Base-by-base conservation (phyloP, 2,113 vertebrate genomes). In the Neomonachus schauinslandi region DNA sequence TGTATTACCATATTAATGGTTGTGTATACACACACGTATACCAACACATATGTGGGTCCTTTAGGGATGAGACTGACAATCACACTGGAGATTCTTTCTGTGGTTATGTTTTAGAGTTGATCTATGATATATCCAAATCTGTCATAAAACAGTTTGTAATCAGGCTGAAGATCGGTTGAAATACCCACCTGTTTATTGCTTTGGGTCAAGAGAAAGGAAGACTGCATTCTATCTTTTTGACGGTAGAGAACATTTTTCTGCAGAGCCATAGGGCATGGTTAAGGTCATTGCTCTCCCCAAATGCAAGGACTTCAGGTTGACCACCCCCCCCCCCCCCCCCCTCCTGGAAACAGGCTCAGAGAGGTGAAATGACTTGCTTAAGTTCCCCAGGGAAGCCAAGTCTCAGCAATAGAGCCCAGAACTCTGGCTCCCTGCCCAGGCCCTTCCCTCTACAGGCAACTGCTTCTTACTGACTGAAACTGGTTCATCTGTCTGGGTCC, bases 271-370 rank as follows among this genome's bases (percentile, higher is more conserved):
- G 26, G 85, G 49, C n/a, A 36, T 36, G 61, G 46, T 69, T 18
- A 91, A 77, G 13, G 9, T 26, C 39, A 88, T 2, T 65, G 33
- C 33, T 77, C 1, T 86, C 42, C 33, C 39, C 7, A 65, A 53
- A 53, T 24, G 26, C 1, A n/a, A 84, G 15, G 51, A 88, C 46
- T 57, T 69, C 4, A 24, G 77, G 33, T 12, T 69, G 24, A 59
- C 26, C n/a, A 59, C 22, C 31, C 63, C 39, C 31, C 22, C 16
- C 87, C n/a, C 26, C n/a, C 65, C 22, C 31, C 63, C 39, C 31
- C 22, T 14, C 87, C n/a, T 51, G 42, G 83, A 97, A 95, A 94
- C 5, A 93, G 77, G 49, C 53, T 26, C 28, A 91, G 42, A 72
- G 59, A 81, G 26, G n/a, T 2, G 13, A 89, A 81, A 63, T 39